A percentile compares a stretch with the other conserved stretches of the same genome.
Conservation (phyloP, 2,113 vertebrate genomes). For the Ranitomeya variabilis region DNA sequence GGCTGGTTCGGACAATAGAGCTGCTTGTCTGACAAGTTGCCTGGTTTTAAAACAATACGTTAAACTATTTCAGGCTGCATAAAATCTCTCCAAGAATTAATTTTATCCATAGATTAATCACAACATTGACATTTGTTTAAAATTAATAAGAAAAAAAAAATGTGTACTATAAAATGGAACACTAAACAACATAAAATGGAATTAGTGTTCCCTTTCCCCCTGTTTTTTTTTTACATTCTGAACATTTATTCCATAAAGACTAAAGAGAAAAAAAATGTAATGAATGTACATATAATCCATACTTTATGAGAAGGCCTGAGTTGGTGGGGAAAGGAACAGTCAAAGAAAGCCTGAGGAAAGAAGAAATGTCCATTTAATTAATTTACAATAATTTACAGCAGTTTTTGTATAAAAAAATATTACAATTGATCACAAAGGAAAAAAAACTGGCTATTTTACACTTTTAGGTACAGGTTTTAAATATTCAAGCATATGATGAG, state of each 20-base stretch:
- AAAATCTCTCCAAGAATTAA: slow-evolving; percentile 66
- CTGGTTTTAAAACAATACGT: slow-evolving; percentile 69
- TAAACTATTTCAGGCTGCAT: slow-evolving; percentile 70
- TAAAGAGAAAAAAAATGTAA: slow-evolving; percentile 72
- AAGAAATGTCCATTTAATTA: slow-evolving; percentile 85
- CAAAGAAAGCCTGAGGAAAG: slow-evolving; percentile 86
- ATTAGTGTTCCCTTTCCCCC: slow-evolving; percentile 77
- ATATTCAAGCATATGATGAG: slow-evolving; percentile 95
- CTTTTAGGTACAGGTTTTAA: slow-evolving; percentile 91
- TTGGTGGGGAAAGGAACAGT: slow-evolving; percentile 87
- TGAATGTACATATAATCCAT: slow-evolving; percentile 70
- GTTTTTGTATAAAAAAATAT: slow-evolving; percentile 81
- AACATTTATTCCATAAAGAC: slow-evolving; percentile 78
- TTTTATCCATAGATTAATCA: slow-evolving; percentile 67
- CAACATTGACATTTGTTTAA: slow-evolving; percentile 68
- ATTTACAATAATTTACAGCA: slow-evolving; percentile 98
- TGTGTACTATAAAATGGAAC: slow-evolving; percentile 63
- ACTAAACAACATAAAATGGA: slow-evolving; percentile 72
- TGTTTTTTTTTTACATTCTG: slow-evolving; percentile 79
- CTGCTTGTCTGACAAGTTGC: slow-evolving; percentile 45
- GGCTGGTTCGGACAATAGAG: slow-evolving; percentile 69
- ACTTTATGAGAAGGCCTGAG: slow-evolving; percentile 89
- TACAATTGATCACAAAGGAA: slow-evolving; percentile 76
- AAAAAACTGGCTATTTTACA: slow-evolving; percentile 85
- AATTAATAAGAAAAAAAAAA: slow-evolving; percentile 62